Conservation (phyloP, 2,113 vertebrate genomes). For the Daphoenositta chrysoptera region DNA sequence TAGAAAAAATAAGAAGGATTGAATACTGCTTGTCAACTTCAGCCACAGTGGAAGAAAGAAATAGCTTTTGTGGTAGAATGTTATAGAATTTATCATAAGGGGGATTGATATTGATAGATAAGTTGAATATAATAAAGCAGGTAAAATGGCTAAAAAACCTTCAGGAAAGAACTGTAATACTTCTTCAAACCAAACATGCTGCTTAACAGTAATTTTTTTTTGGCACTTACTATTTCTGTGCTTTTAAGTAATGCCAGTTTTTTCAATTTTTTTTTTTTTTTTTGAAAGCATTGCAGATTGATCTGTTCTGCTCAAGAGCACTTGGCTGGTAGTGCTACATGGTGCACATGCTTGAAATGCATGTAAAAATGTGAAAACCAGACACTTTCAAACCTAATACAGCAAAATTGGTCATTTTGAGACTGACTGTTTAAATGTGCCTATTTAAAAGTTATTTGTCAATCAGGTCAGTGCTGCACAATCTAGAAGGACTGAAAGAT, state of each 20-base stretch:
- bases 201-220: neutral
- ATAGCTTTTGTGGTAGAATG: neutral
- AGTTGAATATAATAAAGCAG: neutral
- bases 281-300: neutral
- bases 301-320: neutral
- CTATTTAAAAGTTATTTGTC: neutral
- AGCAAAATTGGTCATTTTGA: neutral
- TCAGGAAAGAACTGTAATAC: neutral
- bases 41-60: neutral
- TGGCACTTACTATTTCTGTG: neutral
- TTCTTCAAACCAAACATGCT: neutral
- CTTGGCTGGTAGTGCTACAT: neutral
- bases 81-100: neutral
- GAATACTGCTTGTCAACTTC: neutral
- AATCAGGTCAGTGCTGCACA: neutral
- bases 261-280: neutral
- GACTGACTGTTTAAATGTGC: neutral
- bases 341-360: neutral
- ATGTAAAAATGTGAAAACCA: neutral
- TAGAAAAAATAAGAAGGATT: neutral
- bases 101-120: neutral
- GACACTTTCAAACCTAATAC: neutral
- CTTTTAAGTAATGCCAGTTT: neutral
- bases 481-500: neutral
- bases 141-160: neutral